Evolutionary conservation across 2,888 invertebrate genomes (phyloP).

Genomic region (Drosophila basisetae): DNA sequence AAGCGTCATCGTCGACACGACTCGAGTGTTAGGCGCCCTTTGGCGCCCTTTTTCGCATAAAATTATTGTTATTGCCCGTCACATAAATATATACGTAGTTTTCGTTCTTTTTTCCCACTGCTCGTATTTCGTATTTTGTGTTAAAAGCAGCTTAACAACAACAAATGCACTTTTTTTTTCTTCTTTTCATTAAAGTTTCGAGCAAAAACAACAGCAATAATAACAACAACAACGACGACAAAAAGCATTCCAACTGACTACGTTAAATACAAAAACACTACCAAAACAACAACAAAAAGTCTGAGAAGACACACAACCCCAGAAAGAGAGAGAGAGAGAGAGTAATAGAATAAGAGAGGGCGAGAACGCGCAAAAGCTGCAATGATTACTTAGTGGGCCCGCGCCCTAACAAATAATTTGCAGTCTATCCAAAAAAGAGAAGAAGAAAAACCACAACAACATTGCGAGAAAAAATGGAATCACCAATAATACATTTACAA

Average conservation of each 20-base stretch:
- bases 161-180: slow-evolving; percentile 40
- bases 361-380: slow-evolving; percentile 22
- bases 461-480: slow-evolving; percentile 32
- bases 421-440: slow-evolving; percentile 6
- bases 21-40: slow-evolving; percentile 71
- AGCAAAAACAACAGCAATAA: slow-evolving; percentile 20
- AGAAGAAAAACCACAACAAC: not conserved
- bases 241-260: slow-evolving; percentile 58
- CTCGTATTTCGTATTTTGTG: slow-evolving; percentile 9
- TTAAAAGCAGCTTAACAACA: slow-evolving; percentile 36
- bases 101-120: slow-evolving; percentile 17
- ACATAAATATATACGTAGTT: slow-evolving; percentile 11
- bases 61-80: slow-evolving; percentile 53
- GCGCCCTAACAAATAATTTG: slow-evolving; percentile 22
- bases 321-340: slow-evolving; percentile 7
- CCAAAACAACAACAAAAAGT: slow-evolving; percentile 29
- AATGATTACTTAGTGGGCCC: slow-evolving; percentile 68
- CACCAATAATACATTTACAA: not conserved
- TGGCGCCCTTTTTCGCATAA: slow-evolving; percentile 78
- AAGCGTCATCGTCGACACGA: slow-evolving; percentile 42
- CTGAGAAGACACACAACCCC: slow-evolving; percentile 8
- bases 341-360: slow-evolving; percentile 5
- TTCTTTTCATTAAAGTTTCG: slow-evolving; percentile 59
- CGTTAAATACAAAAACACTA: slow-evolving; percentile 24
- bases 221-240: slow-evolving; percentile 17